Evolutionary conservation across 2,888 invertebrate species (phyloP).

Genomic region (Lasioglossum morio): DNA sequence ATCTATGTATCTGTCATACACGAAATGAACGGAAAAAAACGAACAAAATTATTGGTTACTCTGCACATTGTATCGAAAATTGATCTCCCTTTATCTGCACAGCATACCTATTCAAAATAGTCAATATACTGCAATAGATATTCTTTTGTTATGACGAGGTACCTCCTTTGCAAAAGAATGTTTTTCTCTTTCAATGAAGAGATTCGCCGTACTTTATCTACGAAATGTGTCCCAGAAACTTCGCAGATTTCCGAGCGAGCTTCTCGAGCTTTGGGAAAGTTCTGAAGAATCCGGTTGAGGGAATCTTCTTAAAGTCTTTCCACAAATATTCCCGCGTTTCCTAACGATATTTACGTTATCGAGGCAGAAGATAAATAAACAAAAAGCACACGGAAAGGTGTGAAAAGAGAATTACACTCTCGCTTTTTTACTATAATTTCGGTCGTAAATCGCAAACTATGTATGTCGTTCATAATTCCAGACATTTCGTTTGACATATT

Average conservation of each 20-base stretch:
- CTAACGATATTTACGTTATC: not conserved
- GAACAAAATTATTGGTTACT: not conserved
- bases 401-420: not conserved
- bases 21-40: not conserved
- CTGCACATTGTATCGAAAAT: not conserved
- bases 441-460: not conserved
- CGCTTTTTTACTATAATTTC: not conserved
- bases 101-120: not conserved
- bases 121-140: not conserved
- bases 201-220: not conserved
- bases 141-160: not conserved
- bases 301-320: constrained; percentile 5
- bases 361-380: not conserved
- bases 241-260: not conserved
- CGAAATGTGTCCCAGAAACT: constrained; percentile 4
- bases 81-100: not conserved
- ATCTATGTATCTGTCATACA: not conserved
- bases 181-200: not conserved
- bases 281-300: not conserved
- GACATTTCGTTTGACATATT: no score
- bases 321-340: constrained; percentile 12
- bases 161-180: not conserved
- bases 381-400: not conserved
- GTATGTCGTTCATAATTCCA: not conserved
- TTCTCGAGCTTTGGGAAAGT: not conserved